Evolutionary conservation across 2,888 invertebrate genomes (phyloP).

Genomic region (Hyposoter didymator): DNA sequence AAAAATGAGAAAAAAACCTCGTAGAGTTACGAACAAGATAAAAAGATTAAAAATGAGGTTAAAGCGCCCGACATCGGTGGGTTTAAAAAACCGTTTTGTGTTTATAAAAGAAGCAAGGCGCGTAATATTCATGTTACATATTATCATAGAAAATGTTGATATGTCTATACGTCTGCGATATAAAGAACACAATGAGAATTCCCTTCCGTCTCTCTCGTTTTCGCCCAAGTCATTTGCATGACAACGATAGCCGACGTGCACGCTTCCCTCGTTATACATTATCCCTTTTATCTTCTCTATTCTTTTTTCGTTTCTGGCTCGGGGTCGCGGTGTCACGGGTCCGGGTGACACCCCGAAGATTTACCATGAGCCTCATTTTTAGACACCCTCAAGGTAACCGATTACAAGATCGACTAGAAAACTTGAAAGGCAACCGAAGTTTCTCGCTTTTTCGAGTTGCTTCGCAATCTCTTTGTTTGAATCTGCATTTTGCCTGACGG

Average conservation of each 20-base stretch:
- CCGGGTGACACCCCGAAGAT: constrained; percentile 71
- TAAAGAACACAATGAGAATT: constrained; percentile 56
- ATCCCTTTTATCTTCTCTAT: constrained; percentile 63
- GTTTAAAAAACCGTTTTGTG: constrained; percentile 62
- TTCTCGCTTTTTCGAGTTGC: background rate
- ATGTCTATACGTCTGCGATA: constrained; percentile 35
- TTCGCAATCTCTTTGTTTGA: too few relatives aligned
- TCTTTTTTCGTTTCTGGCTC: constrained; percentile 48
- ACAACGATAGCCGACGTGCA: constrained; percentile 67
- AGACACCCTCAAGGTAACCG: constrained; percentile 33
- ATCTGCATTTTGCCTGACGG: too few relatives aligned
- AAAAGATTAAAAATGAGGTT: constrained; percentile 48
- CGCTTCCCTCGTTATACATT: constrained; percentile 67
- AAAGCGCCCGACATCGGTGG: constrained; percentile 29
- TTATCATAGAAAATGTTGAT: constrained; percentile 64
- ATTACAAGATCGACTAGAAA: background rate
- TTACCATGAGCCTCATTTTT: constrained; percentile 46
- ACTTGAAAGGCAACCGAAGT: background rate
- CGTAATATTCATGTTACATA: constrained; percentile 68
- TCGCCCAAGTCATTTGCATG: constrained; percentile 63
- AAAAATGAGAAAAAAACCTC: background rate
- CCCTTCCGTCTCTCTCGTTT: constrained; percentile 23
- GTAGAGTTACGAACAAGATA: constrained; percentile 33
- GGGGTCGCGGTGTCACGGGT: constrained; percentile 71
- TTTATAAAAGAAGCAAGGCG: constrained; percentile 58